Percentiles rank a stretch among this genome's conserved stretches.
These are phyloP conservation scores for Seira musarum DNA, from an alignment of 2,888 invertebrate genomes.

Conservation along the genomic window DNA sequence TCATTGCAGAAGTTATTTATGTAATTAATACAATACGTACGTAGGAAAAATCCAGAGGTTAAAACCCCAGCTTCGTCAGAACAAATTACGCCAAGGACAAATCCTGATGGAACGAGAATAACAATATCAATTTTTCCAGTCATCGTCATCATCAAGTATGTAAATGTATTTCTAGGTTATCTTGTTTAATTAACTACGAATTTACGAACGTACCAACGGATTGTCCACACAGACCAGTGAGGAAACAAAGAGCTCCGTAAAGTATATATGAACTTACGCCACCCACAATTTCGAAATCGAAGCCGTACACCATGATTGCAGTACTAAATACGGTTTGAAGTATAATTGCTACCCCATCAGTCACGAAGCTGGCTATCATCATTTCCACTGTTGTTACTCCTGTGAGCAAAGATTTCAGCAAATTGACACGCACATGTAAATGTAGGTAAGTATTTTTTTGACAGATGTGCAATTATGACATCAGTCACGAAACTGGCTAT, in stretches of 20 bases:
- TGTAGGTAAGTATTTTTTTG: too few relatives aligned
- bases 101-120: slow-evolving; percentile 3
- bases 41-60: slow-evolving; percentile 29
- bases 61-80: slow-evolving; percentile 37
- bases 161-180: too few relatives aligned
- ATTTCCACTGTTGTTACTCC: slow-evolving; percentile 38
- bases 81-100: slow-evolving; percentile 35
- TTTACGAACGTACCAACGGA: slow-evolving; percentile 24
- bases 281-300: slow-evolving; percentile 29
- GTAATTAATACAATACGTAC: neutral
- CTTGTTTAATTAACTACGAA: too few relatives aligned
- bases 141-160: too few relatives aligned
- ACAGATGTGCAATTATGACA: neutral
- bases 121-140: too few relatives aligned
- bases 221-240: slow-evolving; percentile 38
- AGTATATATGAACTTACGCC: slow-evolving; percentile 31
- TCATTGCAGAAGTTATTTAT: too few relatives aligned
- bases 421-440: too few relatives aligned
- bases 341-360: slow-evolving; percentile 39
- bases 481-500: slow-evolving; percentile 31
- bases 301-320: slow-evolving; percentile 31
- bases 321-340: slow-evolving; percentile 38
- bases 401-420: neutral
- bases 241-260: slow-evolving; percentile 30
- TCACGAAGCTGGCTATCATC: slow-evolving; percentile 33